phyloP scores from a whole-genome alignment of 1,140 invertebrate genomes.

The Papilio helenus region DNA sequence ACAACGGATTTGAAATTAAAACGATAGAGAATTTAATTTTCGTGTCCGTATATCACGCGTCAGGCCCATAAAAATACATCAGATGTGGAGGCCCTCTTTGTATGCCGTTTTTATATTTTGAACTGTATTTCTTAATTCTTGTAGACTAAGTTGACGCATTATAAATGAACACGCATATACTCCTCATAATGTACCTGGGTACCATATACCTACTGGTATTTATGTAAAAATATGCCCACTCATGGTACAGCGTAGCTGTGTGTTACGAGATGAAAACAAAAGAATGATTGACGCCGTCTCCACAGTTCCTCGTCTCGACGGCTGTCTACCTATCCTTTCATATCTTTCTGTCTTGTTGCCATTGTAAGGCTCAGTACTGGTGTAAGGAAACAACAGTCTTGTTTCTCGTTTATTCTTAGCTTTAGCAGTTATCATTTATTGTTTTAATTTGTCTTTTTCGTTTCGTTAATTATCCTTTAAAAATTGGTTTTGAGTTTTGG shows the following conservation, averaged over 20 bases:
- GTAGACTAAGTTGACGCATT: too few relatives aligned
- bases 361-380: neutral
- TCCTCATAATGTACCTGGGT: neutral
- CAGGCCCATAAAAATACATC: neutral
- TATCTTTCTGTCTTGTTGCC: neutral
- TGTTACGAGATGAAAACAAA: slow-evolving; percentile 16
- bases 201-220: neutral
- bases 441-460: neutral
- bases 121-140: too few relatives aligned
- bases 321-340: neutral
- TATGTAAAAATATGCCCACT: neutral
- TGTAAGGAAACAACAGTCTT: neutral
- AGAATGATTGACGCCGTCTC: slow-evolving; percentile 18
- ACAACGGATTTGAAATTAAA: neutral
- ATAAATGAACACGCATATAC: too few relatives aligned
- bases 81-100: too few relatives aligned
- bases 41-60: neutral
- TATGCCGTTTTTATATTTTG: too few relatives aligned
- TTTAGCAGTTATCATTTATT: neutral
- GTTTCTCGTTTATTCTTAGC: neutral
- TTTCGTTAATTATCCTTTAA: too few relatives aligned
- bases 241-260: neutral
- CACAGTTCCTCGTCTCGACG: neutral
- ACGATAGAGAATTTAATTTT: neutral
- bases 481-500: too few relatives aligned